Evolutionary conservation across 2,888 invertebrate genomes (phyloP), one percentile per base, ranked within the genome.

Genomic region (Pogonocherus hispidulus): DNA sequence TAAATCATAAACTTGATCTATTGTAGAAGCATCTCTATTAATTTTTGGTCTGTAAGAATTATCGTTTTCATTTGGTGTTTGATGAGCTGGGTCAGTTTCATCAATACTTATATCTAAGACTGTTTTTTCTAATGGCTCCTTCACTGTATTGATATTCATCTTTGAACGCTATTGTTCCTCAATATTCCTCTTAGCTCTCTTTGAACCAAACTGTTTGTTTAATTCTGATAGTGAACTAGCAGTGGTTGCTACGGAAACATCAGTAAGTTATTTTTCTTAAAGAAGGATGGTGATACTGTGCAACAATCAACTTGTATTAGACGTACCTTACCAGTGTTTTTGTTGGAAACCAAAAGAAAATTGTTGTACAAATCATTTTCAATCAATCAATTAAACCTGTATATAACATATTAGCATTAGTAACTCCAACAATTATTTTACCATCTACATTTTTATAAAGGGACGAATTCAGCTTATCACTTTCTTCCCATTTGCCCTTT

Each of bases 161-260:
- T 89, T 89, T 56, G 91, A 79, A 78, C 87, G 88, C 78, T 91
- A 90, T 0, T 80, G 82, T n/a, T 90, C 90, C 74, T 91, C 91
- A 67, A 89, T 88, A 54, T 83, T 82, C 73, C 90, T 83, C 78
- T 89, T 91, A 0, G 86, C 85, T 77, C 87, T 89, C 72, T 92
- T 91, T 0, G 91, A 91, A 1, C 91, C 91, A 78, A 92, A 92
- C 72, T 90, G 87, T 76, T 90, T 89, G 52, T 89, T 89, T 0
- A 92, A 81, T 59, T 87, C 87, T 19, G 70, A 69, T 20, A 76
- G 47, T 8, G 81, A 70, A 32, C 73, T 74, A 9, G 73, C 69
- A 18, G 52, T 51, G 6, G 66, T 56, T 14, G 57, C 46, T 46
- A 47, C 35, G 11, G 71, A 67, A 16, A 46, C 70, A 62, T 74